A percentile compares a stretch with the other conserved stretches of the same genome.
Conservation (phyloP, 2,888 invertebrate species). For the Xylophagus ater region DNA sequence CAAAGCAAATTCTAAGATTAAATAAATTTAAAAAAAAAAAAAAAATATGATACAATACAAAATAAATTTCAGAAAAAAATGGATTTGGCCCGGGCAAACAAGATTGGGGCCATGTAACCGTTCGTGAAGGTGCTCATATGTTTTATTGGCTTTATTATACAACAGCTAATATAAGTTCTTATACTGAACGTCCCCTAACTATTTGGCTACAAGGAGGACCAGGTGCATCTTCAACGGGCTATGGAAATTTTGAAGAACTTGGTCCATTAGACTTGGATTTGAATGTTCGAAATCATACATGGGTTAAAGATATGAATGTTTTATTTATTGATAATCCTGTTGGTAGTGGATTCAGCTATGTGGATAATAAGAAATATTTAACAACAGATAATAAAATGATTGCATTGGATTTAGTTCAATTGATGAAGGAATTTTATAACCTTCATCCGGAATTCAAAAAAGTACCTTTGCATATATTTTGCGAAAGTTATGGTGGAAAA, state of each 20-base stretch:
- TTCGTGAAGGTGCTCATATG: constrained; percentile 65
- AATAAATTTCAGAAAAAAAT: too few species aligned
- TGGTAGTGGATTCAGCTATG: constrained; percentile 78
- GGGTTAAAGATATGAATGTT: constrained; percentile 71
- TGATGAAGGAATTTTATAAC: constrained; percentile 58
- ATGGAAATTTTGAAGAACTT: constrained; percentile 78
- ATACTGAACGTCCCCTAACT: constrained; percentile 60
- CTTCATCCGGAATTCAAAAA: constrained; percentile 56
- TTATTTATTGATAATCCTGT: constrained; percentile 86
- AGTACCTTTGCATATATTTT: constrained; percentile 72
- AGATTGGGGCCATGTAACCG: constrained; percentile 62
- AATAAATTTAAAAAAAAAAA: too few species aligned
- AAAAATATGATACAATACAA: too few species aligned
- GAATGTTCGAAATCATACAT: constrained; percentile 58
- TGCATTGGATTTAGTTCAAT: constrained; percentile 61
- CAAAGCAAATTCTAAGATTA: too few species aligned
- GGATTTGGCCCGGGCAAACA: constrained; percentile 54
- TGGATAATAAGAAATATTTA: constrained; percentile 43
- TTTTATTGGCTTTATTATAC: constrained; percentile 83
- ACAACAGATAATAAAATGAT: constrained; percentile 52
- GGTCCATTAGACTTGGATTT: constrained; percentile 61
- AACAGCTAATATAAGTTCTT: constrained; percentile 47
- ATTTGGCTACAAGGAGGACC: constrained; percentile 88
- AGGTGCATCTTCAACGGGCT: constrained; percentile 65
- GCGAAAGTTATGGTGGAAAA: constrained; percentile 88